Evolutionary conservation across 2,113 vertebrate genomes (phyloP), one percentile per base, ranked within the genome.

Genomic region (Bettongia penicillata): DNA sequence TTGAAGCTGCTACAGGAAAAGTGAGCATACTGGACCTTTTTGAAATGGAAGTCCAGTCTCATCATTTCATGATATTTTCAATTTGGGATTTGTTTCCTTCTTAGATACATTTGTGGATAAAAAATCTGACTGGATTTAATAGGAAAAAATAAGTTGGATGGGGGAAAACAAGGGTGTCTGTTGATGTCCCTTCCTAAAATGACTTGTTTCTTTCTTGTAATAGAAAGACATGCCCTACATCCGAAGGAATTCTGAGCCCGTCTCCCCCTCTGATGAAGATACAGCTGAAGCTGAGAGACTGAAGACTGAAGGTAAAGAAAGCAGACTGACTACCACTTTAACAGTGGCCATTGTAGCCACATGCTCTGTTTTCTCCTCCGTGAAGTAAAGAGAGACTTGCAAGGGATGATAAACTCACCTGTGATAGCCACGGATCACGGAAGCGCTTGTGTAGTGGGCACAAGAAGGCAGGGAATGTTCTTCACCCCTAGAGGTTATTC

Each of bases 271-370:
- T 0, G 99, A 99, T 89, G 99, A 99, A 5, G 99, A 99, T 90
- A 94, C 98, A 1, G 98, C 98, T 0, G 99, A 99, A 92, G 99
- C 99, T 0, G 99, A 99, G 94, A 98, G 98, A 9, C 99, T 99
- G 90, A 99, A 99, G 91, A 99, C 99, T 0, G 99, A 99, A 96
- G 99, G 99, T 99, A 95, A 92, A 96, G 10, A 90, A 55, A 22
- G 28, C 0, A 8, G 22, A 0, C 5, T 12, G 0, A 9, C 4
- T 3, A 26, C 51, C 25, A n/a, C 37, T 31, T 51, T 14, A 84
- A 24, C 11, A 61, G 52, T 22, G 6, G 47, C 3, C 7, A 0
- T 14, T 23, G 1, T 24, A 14, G 3, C 7, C 19, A 43, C n/a
- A 43, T 84, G 37, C 37, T 37, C 28, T 84, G 19, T 84, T 84